Percentiles rank a stretch among this genome's conserved stretches.
Evolutionary conservation across 2,888 invertebrate genomes (phyloP).

Genomic region (Coelinius sp.): DNA sequence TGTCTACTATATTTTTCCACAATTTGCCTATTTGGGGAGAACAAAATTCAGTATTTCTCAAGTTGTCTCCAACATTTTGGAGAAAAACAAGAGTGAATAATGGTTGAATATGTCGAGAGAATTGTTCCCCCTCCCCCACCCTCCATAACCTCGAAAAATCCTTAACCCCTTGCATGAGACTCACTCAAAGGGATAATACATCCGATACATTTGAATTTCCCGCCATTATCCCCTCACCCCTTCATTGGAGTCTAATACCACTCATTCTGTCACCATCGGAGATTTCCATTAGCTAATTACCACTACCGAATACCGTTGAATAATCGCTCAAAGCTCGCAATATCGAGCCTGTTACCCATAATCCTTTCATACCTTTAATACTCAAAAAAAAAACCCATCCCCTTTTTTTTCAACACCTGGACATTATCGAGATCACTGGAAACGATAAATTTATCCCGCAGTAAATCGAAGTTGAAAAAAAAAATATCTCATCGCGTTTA

Average conservation of each 20-base stretch:
- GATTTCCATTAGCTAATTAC: slow-evolving; percentile 69
- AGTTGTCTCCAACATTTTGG: neutral
- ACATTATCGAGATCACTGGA: neutral
- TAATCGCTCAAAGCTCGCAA: slow-evolving; percentile 14
- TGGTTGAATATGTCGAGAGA: neutral
- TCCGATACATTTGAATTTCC: slow-evolving; percentile 22
- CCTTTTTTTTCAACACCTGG: neutral
- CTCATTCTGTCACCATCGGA: slow-evolving; percentile 44
- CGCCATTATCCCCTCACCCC: slow-evolving; percentile 1
- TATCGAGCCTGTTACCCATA: neutral
- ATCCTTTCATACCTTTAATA: neutral
- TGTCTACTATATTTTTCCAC: slow-evolving; percentile 15
- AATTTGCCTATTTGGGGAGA: slow-evolving; percentile 1
- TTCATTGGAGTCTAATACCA: neutral
- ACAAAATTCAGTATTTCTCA: neutral
- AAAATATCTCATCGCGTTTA: neutral
- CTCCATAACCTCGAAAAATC: too few relatives aligned
- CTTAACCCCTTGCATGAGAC: too few relatives aligned
- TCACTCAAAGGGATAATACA: slow-evolving; percentile 7
- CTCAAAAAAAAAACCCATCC: too few relatives aligned
- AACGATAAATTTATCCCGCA: neutral
- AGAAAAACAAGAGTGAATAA: slow-evolving; percentile 16
- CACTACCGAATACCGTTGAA: neutral
- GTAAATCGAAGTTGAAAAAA: too few relatives aligned
- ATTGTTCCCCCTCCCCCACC: neutral